phyloP scores from a whole-genome alignment of 2,797 vertebrate species.

The Alcedo atthis region DNA sequence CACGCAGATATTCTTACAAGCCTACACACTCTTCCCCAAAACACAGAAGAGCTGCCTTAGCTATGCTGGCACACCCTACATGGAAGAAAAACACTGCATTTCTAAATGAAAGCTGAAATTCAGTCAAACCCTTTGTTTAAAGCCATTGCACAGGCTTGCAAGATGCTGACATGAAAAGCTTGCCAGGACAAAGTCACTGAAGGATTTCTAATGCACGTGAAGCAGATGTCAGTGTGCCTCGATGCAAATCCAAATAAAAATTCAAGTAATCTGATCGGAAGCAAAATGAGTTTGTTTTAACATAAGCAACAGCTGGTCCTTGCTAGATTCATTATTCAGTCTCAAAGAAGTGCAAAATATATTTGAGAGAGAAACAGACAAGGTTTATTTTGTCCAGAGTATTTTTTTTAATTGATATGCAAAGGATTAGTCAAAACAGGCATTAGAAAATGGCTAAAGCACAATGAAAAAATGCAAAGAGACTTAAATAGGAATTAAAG shows the following conservation, averaged over 20 bases:
- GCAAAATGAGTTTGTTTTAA: slow-evolving; percentile 41
- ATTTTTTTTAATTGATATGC: neutral
- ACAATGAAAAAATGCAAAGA: neutral
- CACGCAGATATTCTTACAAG: neutral
- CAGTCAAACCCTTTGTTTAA: neutral
- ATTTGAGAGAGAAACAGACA: neutral
- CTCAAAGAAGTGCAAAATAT: neutral
- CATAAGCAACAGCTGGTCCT: slow-evolving; percentile 36
- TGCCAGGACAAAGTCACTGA: neutral
- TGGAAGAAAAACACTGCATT: neutral
- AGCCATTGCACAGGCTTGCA: neutral
- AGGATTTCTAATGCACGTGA: neutral
- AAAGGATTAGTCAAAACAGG: neutral
- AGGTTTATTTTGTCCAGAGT: neutral
- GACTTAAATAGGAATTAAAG: neutral
- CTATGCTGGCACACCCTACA: neutral
- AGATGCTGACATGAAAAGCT: neutral
- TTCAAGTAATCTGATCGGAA: slow-evolving; percentile 7
- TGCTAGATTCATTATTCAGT: slow-evolving; percentile 23
- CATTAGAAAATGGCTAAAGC: neutral
- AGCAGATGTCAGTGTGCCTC: neutral
- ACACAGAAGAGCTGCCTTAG: neutral
- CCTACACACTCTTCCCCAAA: neutral
- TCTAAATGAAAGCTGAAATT: neutral
- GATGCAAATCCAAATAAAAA: slow-evolving; percentile 7